Conservation (phyloP, 1,140 invertebrate genomes). For the Scaptomyza pallida region DNA sequence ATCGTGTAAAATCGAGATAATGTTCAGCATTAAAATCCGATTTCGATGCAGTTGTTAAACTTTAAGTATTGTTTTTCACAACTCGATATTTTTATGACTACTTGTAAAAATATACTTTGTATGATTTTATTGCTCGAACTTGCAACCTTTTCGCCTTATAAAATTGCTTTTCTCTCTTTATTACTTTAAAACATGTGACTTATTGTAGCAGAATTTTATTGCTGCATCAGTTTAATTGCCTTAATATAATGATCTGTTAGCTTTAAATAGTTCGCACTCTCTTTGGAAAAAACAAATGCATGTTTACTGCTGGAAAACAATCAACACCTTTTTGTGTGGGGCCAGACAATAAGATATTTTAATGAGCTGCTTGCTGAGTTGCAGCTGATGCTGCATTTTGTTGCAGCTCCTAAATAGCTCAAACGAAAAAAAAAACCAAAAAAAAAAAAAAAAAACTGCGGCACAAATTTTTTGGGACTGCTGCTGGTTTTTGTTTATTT, state of each 20-base stretch:
- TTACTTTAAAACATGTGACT: background rate
- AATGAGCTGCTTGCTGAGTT: conserved; percentile 44
- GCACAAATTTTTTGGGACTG: conserved; percentile 5
- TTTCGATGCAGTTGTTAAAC: background rate
- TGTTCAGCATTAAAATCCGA: background rate
- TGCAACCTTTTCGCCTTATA: background rate
- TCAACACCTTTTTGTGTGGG: conserved; percentile 49
- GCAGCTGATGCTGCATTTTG: conserved; percentile 8
- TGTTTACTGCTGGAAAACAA: conserved; percentile 46
- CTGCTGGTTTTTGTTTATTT: conserved; percentile 25
- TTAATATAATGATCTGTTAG: conserved; percentile 15
- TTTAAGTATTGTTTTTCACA: background rate
- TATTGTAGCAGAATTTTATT: background rate
- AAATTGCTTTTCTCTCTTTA: background rate
- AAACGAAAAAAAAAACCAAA: too few relatives aligned
- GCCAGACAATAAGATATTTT: conserved; percentile 42
- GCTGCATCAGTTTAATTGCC: conserved; percentile 15
- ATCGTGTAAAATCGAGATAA: background rate
- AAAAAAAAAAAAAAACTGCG: too few relatives aligned
- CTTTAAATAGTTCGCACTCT: conserved; percentile 32
- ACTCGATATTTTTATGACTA: background rate
- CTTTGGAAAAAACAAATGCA: conserved; percentile 27
- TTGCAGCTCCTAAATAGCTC: conserved; percentile 11
- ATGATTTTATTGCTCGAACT: background rate
- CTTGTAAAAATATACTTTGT: conserved; percentile 1